Evolutionary conservation across 2,888 invertebrate species (phyloP), one percentile per base, ranked within the genome.

Genomic region (Chouioia cunea): DNA sequence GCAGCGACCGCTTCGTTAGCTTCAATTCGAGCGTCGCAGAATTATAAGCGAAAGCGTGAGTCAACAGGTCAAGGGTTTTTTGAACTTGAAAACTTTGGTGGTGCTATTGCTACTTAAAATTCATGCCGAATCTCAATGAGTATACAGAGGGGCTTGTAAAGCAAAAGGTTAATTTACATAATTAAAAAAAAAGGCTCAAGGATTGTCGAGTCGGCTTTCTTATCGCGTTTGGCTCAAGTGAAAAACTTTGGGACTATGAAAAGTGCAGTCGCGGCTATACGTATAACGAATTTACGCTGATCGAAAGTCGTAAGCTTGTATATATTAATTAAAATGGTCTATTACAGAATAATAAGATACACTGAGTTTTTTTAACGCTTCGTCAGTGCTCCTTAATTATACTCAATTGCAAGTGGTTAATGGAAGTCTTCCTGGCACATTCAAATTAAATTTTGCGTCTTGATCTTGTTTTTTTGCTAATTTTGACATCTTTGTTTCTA

Each of bases 351-450:
- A 48, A n/a, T 23, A 50, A 27, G 27, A 10, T 27, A 62, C 62
- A 50, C 20, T 23, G 47, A 59, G 67, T 46, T 67, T 67, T 59
- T 59, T 54, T 52, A 59, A 43, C 23, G 59, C 27, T 52, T 20
- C 62, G 20, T 59, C 46, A 18, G 15, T 36, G 10, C 44, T 59
- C 67, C 47, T 67, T 67, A 59, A 67, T 67, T 60, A 67, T 67
- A 59, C 53, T 60, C 47, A 44, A 67, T 47, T 44, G 67, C 15
- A 27, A 27, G 27, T 4, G 53, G 52, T 15, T 57, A 59, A 52
- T 47, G 43, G 46, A 67, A 20, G 57, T 53, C 36, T 60, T 59
- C 36, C 15, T 14, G 50, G 20, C 27, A n/a, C 10, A 57, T 57
- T 65, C 50, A 65, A 65, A 65, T 65, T 20, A 65, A 57, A 36